Conservation (phyloP, 2,888 invertebrate genomes). For the Lasioglossum marginatum region DNA sequence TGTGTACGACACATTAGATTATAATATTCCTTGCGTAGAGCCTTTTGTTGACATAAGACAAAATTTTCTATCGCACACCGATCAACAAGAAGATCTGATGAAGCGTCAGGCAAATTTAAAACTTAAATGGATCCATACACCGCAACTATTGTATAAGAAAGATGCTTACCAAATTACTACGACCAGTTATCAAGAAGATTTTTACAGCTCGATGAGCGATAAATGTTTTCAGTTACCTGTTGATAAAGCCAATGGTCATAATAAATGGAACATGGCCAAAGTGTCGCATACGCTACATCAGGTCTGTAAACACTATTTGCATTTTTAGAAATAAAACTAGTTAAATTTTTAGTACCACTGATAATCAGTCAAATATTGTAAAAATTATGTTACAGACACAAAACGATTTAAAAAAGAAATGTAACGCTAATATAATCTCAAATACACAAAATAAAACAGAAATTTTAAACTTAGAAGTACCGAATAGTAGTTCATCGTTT, state of each 20-base stretch:
- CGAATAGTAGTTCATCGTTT: neutral
- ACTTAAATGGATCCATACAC: conserved; percentile 66
- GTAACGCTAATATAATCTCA: neutral
- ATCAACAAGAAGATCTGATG: conserved; percentile 41
- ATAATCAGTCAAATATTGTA: neutral
- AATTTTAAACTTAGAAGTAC: conserved; percentile 21
- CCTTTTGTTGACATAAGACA: conserved; percentile 35
- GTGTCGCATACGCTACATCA: conserved; percentile 30
- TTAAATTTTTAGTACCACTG: neutral
- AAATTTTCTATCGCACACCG: conserved; percentile 28
- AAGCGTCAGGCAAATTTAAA: conserved; percentile 36
- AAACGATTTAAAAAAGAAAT: conserved; percentile 27
- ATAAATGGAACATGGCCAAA: conserved; percentile 33
- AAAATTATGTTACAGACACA: conserved; percentile 36
- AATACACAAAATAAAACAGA: conserved; percentile 31
- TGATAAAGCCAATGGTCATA: conserved; percentile 57
- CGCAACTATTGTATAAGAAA: conserved; percentile 58
- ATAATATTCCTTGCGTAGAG: conserved; percentile 45
- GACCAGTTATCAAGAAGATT: conserved; percentile 48
- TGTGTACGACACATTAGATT: conserved; percentile 51
- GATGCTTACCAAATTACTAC: conserved; percentile 35
- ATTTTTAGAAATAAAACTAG: neutral
- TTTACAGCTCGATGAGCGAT: conserved; percentile 65
- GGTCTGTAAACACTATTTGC: conserved; percentile 40
- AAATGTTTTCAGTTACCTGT: conserved; percentile 69